These are phyloP conservation scores for Conistra vaccinii DNA, from an alignment of 2,888 invertebrate genomes.

Conservation along the genomic window DNA sequence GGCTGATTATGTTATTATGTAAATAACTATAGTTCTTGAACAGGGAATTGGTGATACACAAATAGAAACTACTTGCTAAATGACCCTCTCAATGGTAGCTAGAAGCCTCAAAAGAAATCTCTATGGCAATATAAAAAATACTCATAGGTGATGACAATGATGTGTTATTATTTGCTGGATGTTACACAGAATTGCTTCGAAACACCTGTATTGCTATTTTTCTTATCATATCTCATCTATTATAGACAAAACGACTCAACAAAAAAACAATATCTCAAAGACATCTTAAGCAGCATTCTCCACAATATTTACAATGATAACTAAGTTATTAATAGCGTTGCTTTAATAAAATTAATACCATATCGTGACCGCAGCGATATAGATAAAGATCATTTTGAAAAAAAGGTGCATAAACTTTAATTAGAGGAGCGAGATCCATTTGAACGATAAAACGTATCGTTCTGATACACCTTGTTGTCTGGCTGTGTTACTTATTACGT, in stretches of 20 bases:
- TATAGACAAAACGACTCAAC: slow-evolving; percentile 11
- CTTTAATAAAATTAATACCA: slow-evolving; percentile 69
- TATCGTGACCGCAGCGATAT: slow-evolving; percentile 68
- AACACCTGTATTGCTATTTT: not conserved
- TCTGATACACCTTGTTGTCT: slow-evolving; percentile 59
- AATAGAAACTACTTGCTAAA: not conserved
- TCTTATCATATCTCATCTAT: not conserved
- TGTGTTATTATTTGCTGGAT: not conserved
- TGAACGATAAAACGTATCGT: slow-evolving; percentile 65
- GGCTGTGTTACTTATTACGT: slow-evolving; percentile 47
- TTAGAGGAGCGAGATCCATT: slow-evolving; percentile 72
- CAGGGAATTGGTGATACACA: not conserved
- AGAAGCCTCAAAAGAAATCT: not conserved
- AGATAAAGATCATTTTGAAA: slow-evolving; percentile 70
- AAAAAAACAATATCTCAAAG: slow-evolving; percentile 21
- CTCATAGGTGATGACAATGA: no score
- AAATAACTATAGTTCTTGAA: not conserved
- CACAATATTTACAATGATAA: slow-evolving; percentile 63
- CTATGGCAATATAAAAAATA: not conserved
- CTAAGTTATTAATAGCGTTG: slow-evolving; percentile 62
- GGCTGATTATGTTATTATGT: no score
- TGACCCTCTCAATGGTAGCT: not conserved
- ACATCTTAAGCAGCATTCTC: slow-evolving; percentile 42
- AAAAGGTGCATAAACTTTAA: slow-evolving; percentile 75
- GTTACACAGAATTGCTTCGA: not conserved